Base-by-base conservation (phyloP, 2,888 invertebrate genomes). In the Drosophila atripex region DNA sequence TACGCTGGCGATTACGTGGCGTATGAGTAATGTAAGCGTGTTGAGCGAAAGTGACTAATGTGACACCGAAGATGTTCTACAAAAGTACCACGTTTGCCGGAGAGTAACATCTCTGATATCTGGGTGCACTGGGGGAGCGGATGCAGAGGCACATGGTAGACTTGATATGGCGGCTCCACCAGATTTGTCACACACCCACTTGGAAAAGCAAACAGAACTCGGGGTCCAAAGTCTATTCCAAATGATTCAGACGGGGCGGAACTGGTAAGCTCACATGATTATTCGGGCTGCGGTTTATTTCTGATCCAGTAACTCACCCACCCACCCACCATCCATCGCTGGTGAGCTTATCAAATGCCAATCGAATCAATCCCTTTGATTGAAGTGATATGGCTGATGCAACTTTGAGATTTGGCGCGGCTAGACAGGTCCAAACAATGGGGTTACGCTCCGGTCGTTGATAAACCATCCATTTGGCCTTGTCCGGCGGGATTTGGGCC, bases 321-420 rank as follows among this genome's bases (percentile, higher is more conserved):
- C 14, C 23, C 35, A 18, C 38, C 47, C 28, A 30, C 16, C 8
- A 39, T 14, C 39, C 3, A 38, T 18, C 50, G 11, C n/a, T 12
- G 16, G 11, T 11, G 4, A 11, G 52, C 53, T 71, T 70, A 70
- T 69, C 69, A 50, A 16, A 5, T n/a, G n/a, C 7, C 58, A 58
- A 68, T 59, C 69, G 14, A 46, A 46, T 56, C 38, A 38, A 46
- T 38, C 46, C 28, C 0, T 16, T 9, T 41, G 14, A 41, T 41
- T 41, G 14, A 39, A 28, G 3, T 32, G 53, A 64, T 64, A 41
- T 77, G 84, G 84, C 88, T 85, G 86, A 85, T 85, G 88, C 78
- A 85, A 84, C 75, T 53, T 58, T 59, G 12, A 38, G 50, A 38
- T 52, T 58, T 57, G 23, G 18, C 35, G 1, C 8, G 45, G 39